These are phyloP conservation scores for Rhinogobio ventralis DNA, from an alignment of 2,797 vertebrate species.

Conservation along the genomic window DNA sequence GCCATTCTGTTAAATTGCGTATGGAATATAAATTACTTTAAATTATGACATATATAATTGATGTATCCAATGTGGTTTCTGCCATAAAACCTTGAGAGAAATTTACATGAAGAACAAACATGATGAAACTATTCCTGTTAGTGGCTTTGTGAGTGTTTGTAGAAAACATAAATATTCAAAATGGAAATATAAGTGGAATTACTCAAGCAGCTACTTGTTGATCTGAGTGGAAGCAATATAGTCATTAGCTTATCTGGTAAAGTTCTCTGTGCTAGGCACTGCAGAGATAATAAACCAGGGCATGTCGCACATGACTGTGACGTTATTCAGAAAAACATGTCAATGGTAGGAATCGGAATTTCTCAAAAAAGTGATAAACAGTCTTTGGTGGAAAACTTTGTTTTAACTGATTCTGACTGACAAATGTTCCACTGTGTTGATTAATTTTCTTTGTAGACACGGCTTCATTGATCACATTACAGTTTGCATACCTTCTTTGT, in stretches of 20 bases:
- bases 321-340: constrained; percentile 39
- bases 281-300: constrained; percentile 64
- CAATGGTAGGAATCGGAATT: neutral
- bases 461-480: neutral
- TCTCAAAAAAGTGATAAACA: neutral
- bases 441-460: neutral
- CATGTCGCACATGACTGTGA: constrained; percentile 39
- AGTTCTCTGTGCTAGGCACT: constrained; percentile 75
- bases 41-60: neutral
- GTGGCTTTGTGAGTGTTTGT: constrained; percentile 10
- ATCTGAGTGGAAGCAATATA: constrained; percentile 66
- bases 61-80: neutral
- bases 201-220: constrained; percentile 36
- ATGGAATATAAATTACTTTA: neutral
- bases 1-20: neutral
- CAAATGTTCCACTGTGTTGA: neutral
- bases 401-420: neutral
- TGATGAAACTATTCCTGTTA: neutral
- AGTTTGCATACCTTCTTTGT: neutral
- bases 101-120: neutral
- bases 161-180: neutral
- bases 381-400: neutral
- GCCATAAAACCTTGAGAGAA: neutral
- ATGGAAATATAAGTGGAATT: neutral
- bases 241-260: constrained; percentile 73